These are phyloP conservation scores for Trigoniulus corallinus DNA, from an alignment of 1,140 invertebrate genomes.

Conservation along the genomic window DNA sequence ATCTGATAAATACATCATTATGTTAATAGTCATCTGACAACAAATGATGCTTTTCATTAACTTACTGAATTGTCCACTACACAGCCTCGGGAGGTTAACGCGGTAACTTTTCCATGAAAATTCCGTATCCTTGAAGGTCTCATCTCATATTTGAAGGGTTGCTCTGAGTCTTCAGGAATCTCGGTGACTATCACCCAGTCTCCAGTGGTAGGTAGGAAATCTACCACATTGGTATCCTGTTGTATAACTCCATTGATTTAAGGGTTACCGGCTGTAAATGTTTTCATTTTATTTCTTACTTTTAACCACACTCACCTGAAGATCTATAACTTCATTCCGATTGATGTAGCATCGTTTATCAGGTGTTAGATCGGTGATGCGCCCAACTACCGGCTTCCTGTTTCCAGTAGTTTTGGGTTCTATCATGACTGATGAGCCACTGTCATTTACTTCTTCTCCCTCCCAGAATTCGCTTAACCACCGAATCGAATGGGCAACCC, in stretches of 20 bases:
- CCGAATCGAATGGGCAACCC: too few relatives aligned
- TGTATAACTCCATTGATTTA: not conserved
- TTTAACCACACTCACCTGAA: not conserved
- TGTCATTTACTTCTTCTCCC: too few relatives aligned
- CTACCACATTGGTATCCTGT: not conserved
- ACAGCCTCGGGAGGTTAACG: too few relatives aligned
- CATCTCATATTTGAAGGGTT: not conserved
- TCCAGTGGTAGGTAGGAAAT: not conserved
- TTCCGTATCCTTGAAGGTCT: not conserved
- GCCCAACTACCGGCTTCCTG: not conserved
- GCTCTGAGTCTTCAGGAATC: not conserved
- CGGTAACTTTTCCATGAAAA: not conserved
- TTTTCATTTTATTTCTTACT: not conserved
- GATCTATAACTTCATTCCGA: not conserved
- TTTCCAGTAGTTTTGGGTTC: not conserved
- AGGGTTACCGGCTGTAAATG: not conserved
- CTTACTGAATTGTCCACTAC: not conserved
- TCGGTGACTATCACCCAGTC: not conserved
- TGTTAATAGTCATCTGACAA: not conserved
- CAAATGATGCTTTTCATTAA: not conserved
- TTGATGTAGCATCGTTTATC: not conserved
- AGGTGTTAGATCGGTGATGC: not conserved
- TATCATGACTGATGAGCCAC: too few relatives aligned
- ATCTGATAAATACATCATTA: not conserved
- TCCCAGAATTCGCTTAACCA: too few relatives aligned